Evolutionary conservation across 2,888 invertebrate species (phyloP), one percentile per base, ranked within the genome.

Genomic region (Hirtodrosophila alboralis): DNA sequence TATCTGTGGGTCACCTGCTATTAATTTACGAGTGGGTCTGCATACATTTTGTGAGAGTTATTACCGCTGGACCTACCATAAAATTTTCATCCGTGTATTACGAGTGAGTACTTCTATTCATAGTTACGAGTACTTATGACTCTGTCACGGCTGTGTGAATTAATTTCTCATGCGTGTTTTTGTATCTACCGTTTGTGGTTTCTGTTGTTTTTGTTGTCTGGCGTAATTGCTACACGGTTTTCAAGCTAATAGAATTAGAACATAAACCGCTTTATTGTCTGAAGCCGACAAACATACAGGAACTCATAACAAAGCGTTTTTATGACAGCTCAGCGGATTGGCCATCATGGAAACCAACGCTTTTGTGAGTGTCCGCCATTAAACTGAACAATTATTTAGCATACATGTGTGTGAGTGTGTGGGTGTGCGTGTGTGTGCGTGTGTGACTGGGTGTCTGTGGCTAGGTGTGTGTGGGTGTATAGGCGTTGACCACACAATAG

Each of bases 241-340:
- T 65, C 62, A 38, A 59, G 72, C 81, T 81, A 81, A 81, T 81
- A 81, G 81, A 81, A 81, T 81, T 81, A 80, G 80, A 76, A 59
- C 76, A 81, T 81, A 81, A 81, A 81, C 77, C 69, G 70, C 78
- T 81, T 81, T 80, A 80, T 81, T 74, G 74, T 68, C 75, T 56
- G 63, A 59, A 59, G 53, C 45, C 37, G 37, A 53, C 18, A 47
- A 49, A 53, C 43, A 53, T 37, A 58, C 52, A 33, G 26, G 27
- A 41, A 51, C 65, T 38, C 59, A 66, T 64, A 73, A 75, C 74
- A 75, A 75, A 70, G 66, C 77, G 63, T 53, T 78, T 79, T 83
- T 80, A 80, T 77, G 79, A 73, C 77, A 74, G 74, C 57, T 45
- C 61, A 61, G 75, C 77, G 73, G 51, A 72, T 81, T 67, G 63